Conservation (phyloP, 2,113 vertebrate genomes). For the Hylia prasina region DNA sequence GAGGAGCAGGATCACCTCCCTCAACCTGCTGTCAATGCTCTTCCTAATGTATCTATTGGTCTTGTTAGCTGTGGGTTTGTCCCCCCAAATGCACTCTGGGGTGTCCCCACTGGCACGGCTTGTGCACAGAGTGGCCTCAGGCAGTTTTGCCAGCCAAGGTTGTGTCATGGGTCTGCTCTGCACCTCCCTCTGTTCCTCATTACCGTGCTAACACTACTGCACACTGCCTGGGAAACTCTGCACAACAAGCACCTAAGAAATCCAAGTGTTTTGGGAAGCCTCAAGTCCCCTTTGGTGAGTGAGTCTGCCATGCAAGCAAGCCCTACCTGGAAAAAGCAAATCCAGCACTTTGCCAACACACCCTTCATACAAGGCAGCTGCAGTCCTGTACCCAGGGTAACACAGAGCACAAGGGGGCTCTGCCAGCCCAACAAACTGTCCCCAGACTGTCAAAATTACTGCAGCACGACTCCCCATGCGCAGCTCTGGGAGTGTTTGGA, state of each 20-base stretch:
- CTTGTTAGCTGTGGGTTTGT: background rate
- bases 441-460: background rate
- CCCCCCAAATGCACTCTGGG: rapidly evolving
- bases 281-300: background rate
- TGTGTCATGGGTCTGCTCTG: rapidly evolving
- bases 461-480: rapidly evolving
- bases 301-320: rapidly evolving
- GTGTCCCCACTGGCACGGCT: rapidly evolving
- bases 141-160: background rate
- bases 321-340: background rate
- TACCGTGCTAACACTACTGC: rapidly evolving
- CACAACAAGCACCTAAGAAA: background rate
- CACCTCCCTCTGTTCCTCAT: background rate
- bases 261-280: background rate
- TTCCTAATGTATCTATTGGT: background rate
- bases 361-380: rapidly evolving
- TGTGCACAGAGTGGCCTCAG: no score
- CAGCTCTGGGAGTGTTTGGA: background rate
- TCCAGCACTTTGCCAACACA: rapidly evolving
- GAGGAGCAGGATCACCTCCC: background rate
- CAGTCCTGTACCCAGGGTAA: rapidly evolving
- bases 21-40: rapidly evolving
- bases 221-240: rapidly evolving
- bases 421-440: background rate
- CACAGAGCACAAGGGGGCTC: background rate